phyloP scores from a whole-genome alignment of 2,888 invertebrate genomes.

The Stratiomys singularior region DNA sequence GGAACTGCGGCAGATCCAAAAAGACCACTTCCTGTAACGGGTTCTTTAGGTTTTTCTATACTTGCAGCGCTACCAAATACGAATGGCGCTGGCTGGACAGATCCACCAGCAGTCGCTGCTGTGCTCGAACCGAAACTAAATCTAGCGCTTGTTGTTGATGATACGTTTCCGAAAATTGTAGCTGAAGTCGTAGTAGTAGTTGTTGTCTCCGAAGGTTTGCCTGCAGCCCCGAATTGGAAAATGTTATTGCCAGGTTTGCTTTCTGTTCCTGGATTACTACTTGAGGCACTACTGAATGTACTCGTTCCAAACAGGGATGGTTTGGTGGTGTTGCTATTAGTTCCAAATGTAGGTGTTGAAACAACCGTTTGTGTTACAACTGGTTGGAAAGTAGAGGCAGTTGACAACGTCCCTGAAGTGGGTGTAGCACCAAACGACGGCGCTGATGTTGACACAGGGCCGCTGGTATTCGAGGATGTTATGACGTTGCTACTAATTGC shows the following conservation, averaged over 20 bases:
- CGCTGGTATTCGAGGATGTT: slow-evolving; percentile 10
- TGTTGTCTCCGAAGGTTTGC: slow-evolving; percentile 30
- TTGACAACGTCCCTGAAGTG: slow-evolving; percentile 31
- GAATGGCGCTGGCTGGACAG: slow-evolving; percentile 33
- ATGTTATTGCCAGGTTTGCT: slow-evolving; percentile 42
- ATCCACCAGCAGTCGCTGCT: slow-evolving; percentile 23
- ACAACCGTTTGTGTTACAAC: neutral
- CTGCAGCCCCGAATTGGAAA: slow-evolving; percentile 46
- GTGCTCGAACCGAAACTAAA: slow-evolving; percentile 40
- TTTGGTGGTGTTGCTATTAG: neutral
- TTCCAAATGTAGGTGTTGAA: slow-evolving; percentile 10
- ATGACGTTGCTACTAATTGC: slow-evolving; percentile 45
- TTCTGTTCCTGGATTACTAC: slow-evolving; percentile 1
- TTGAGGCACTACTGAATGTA: slow-evolving; percentile 23
- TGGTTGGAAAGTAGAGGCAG: slow-evolving; percentile 48
- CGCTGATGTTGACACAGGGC: slow-evolving; percentile 48
- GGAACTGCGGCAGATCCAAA: slow-evolving; percentile 39
- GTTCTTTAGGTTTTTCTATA: slow-evolving; percentile 27
- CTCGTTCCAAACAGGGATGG: slow-evolving; percentile 3
- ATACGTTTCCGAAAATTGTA: slow-evolving; percentile 52
- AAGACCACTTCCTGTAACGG: neutral
- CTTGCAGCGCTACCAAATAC: slow-evolving; percentile 26
- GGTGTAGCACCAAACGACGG: slow-evolving; percentile 51
- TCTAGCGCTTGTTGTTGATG: slow-evolving; percentile 44
- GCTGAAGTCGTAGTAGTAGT: slow-evolving; percentile 48